Base-by-base conservation (phyloP, 1,140 invertebrate species). In the Conus betulinus region DNA sequence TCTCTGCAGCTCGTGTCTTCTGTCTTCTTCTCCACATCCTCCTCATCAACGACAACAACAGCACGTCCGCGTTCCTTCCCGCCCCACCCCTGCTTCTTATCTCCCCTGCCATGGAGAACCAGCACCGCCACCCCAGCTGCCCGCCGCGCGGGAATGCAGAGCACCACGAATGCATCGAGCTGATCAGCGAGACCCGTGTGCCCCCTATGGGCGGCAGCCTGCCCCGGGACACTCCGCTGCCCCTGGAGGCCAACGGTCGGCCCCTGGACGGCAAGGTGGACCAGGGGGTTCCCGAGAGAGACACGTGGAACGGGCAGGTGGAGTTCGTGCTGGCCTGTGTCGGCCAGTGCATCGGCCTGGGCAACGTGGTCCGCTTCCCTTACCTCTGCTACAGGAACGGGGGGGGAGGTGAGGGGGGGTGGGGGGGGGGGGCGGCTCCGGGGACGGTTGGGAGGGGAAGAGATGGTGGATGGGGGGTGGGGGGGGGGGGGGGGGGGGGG, bases 291-390 rank as follows among this genome's bases (percentile, higher is more conserved):
- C 89, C 88, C 39, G 86, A 88, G 92, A 96, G 97, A 23, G 97
- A 97, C 71, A 97, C 92, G 2, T 95, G 95, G 95, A 91, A 92
- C 39, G 92, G 92, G 17, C 93, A 93, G 84, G 88, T 93, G 27
- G 95, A 95, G 90, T 95, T 94, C 89, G 86, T 95, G 51, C 84
- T 95, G 63, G 91, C 94, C 11, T 93, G 94, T 81, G 92, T 95
- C 57, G 95, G 94, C 5, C 95, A 95, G 85, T 94, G 94, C 71
- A 93, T 95, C 85, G 95, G 95, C 15, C 88, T 95, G 17, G 95
- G 95, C 51, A 95, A 95, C 87, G 92, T 95, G 27, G 95, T 95
- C 94, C 90, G 95, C 78, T 95, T 95, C 89, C 95, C 95, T 0
- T 94, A 95, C 85, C 93, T 94, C 8, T 94, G 93, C 76, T 93